Base-by-base conservation (phyloP, 2,888 invertebrate genomes). In the Tenthredo scrophulariae region DNA sequence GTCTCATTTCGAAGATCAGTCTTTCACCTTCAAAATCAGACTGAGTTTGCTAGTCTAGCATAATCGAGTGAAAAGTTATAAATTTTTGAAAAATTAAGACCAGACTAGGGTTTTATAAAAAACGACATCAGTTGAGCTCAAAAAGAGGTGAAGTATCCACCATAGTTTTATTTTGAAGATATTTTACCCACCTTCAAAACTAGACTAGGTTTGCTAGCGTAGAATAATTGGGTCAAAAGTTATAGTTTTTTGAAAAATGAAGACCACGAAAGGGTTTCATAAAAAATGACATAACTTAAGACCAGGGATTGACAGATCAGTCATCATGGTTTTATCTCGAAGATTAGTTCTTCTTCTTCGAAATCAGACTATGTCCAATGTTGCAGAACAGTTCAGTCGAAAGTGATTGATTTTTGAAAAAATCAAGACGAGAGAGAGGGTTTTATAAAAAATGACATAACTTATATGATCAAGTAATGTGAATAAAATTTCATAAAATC, bases 401-500 rank as follows among this genome's bases (percentile, higher is more conserved):
- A 54, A n/a, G n/a, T 54, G n/a, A 54, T n/a, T 7, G 54, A 54
- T 54, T 54, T 54, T 54, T 54, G 54, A n/a, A 67, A 67, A 67
- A 26, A 65, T 65, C 0, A 4, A 22, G 13, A 5, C 4, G 2
- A 65, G 29, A 65, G n/a, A 65, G 15, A 22, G 22, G 15, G 65
- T 29, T 65, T 65, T 3, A 29, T 10, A 65, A 65, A 65, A 65
- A 62, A 2, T 10, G 22, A 29, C 5, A 29, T 65, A 65, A 29
- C 65, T 65, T 29, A 4, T 29, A 4, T 1, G 65, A 13, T 65
- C 22, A 6, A 33, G 33, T 4, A 33, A 5, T 33, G 33, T n/a
- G n/a, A n/a, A n/a, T n/a, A n/a, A n/a, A n/a, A n/a, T 33, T 33
- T 33, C 33, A 33, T 33, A 33, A 33, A 33, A n/a, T n/a, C n/a